These are phyloP conservation scores for Tiphia femorata DNA, from an alignment of 2,888 invertebrate species.

Conservation along the genomic window DNA sequence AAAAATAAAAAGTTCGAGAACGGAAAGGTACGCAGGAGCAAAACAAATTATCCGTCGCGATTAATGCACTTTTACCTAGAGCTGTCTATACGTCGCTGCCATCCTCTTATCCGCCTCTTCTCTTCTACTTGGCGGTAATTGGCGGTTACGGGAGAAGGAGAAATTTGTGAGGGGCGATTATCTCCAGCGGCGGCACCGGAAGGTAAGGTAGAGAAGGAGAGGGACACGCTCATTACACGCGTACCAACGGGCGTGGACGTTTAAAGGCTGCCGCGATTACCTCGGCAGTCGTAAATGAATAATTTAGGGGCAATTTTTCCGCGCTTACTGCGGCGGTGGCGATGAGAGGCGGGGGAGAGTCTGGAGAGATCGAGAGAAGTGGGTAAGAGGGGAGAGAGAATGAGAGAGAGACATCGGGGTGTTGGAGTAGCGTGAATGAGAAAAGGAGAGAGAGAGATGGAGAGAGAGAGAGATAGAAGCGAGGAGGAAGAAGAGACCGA, in stretches of 20 bases:
- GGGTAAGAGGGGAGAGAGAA: background rate
- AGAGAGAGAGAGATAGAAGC: conserved; percentile 5
- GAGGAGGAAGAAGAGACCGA: no score
- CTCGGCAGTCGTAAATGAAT: conserved; percentile 36
- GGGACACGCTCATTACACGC: conserved; percentile 34
- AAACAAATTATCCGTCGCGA: background rate
- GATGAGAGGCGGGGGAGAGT: conserved; percentile 13
- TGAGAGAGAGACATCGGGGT: background rate
- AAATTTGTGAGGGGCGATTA: conserved; percentile 36
- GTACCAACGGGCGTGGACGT: conserved; percentile 14
- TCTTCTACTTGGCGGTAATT: no score
- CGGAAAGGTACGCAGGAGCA: background rate
- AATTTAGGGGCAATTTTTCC: conserved; percentile 42
- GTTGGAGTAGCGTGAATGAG: background rate
- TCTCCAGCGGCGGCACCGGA: conserved; percentile 17
- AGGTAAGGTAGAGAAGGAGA: conserved; percentile 3
- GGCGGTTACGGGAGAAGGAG: conserved; percentile 21
- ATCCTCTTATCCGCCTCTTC: conserved; percentile 4
- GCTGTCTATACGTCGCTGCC: conserved; percentile 12
- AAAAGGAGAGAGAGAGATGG: conserved; percentile 5
- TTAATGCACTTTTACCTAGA: background rate
- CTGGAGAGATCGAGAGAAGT: background rate
- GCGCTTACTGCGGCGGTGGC: conserved; percentile 7
- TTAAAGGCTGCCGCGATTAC: conserved; percentile 32
- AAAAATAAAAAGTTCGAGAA: no score